These are phyloP conservation scores for Turdus rufiventris DNA, from an alignment of 2,113 vertebrate genomes.

Conservation along the genomic window DNA sequence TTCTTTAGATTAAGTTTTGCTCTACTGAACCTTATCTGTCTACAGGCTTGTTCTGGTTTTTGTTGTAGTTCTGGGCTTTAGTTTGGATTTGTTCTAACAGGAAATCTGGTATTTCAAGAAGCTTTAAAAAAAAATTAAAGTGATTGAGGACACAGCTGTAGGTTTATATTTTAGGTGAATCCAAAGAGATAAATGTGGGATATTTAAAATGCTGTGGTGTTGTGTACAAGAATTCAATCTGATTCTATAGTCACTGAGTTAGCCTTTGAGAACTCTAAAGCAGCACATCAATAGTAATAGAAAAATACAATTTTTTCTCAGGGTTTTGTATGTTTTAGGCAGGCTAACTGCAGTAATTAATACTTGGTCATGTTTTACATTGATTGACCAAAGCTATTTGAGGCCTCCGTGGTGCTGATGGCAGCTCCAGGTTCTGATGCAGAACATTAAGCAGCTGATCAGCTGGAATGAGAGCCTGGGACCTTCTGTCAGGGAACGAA, in stretches of 20 bases:
- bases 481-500: neutral
- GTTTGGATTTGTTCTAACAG: neutral
- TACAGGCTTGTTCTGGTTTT: neutral
- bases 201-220: neutral
- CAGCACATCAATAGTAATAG: neutral
- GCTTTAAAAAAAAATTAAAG: neutral
- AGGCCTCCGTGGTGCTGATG: neutral
- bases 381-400: neutral
- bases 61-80: neutral
- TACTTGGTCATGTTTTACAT: conserved; percentile 8
- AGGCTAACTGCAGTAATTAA: conserved; percentile 14
- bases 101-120: neutral
- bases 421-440: neutral
- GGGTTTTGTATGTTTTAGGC: neutral
- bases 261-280: neutral
- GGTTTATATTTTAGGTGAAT: neutral
- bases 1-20: conserved; percentile 18
- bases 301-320: neutral
- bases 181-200: neutral
- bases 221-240: neutral
- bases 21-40: conserved; percentile 10
- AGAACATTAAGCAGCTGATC: conserved; percentile 3
- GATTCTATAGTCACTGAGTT: neutral
- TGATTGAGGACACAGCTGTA: neutral
- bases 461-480: neutral